A percentile compares a stretch with the other conserved stretches of the same genome.
Evolutionary conservation across 2,888 invertebrate genomes (phyloP).

Genomic region (Melieria picta): DNA sequence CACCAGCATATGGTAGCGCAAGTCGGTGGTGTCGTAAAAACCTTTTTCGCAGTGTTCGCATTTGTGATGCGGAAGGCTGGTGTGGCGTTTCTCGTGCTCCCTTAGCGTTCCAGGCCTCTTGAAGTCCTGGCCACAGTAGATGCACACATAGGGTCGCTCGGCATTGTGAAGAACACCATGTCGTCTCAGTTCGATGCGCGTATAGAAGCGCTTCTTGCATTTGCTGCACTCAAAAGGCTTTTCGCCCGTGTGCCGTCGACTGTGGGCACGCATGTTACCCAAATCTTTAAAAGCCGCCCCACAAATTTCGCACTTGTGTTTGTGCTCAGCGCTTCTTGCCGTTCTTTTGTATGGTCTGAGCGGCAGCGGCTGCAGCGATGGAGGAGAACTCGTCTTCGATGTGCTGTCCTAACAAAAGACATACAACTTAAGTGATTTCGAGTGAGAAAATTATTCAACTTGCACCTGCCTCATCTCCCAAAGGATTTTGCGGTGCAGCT

Average conservation of each 20-base stretch:
- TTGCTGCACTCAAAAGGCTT: constrained; percentile 16
- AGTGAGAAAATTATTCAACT: no score
- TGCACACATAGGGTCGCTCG: constrained; percentile 25
- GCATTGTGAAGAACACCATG: constrained; percentile 16
- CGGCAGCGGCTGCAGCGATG: no score
- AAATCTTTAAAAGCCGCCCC: constrained; percentile 6
- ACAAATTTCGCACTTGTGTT: constrained; percentile 23
- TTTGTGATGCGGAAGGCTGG: constrained; percentile 6
- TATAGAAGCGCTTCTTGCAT: constrained; percentile 24
- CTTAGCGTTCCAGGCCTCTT: constrained; percentile 7
- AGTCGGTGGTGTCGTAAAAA: constrained; percentile 2
- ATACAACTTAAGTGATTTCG: no score
- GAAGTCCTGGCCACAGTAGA: constrained; percentile 18
- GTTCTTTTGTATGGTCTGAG: no score
- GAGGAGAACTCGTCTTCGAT: no score
- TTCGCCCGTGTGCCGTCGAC: constrained; percentile 19
- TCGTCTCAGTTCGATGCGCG: constrained; percentile 19
- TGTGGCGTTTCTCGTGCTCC: constrained; percentile 18
- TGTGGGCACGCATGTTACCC: constrained; percentile 17
- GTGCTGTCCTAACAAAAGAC: no score
- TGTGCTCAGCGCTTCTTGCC: not conserved
- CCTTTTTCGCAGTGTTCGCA: constrained; percentile 24
- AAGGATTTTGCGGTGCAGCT: no score
- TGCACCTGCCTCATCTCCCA: no score
- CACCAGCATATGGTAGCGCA: constrained; percentile 9